Conservation (phyloP, 30 jellyfish, hydroid and myxozoan species). For the Aurelia sp. region DNA sequence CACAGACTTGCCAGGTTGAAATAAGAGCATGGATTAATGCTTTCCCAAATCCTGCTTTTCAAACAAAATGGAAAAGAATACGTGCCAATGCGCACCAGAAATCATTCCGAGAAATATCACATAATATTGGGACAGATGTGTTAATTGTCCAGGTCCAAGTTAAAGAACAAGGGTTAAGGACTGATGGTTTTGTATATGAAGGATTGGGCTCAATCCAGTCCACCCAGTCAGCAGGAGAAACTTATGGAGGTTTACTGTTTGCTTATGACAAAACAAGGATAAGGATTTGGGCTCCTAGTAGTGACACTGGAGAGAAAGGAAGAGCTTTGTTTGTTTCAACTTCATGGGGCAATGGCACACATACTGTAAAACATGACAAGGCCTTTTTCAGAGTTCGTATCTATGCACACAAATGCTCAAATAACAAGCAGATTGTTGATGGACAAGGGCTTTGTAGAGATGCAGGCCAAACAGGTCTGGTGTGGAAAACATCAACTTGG, state of each 20-base stretch:
- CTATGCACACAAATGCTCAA: constrained; percentile 76
- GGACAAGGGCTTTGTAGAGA: constrained; percentile 91
- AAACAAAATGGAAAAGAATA: constrained; percentile 78
- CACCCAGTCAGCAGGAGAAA: constrained; percentile 53
- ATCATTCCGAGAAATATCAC: constrained; percentile 81
- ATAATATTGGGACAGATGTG: constrained; percentile 53
- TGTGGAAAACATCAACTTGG: constrained; percentile 81
- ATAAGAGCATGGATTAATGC: constrained; percentile 93
- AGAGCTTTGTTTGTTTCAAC: constrained; percentile 72
- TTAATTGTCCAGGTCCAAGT: constrained; percentile 86
- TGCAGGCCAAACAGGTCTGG: constrained; percentile 66
- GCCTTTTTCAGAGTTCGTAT: constrained; percentile 77
- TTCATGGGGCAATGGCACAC: constrained; percentile 92
- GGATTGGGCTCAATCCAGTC: constrained; percentile 93
- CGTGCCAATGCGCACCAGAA: constrained; percentile 74
- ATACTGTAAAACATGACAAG: constrained; percentile 41
- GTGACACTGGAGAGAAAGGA: constrained; percentile 68
- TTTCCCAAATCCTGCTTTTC: constrained; percentile 89
- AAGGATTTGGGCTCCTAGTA: constrained; percentile 95
- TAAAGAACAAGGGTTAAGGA: constrained; percentile 8
- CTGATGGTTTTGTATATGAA: constrained; percentile 73
- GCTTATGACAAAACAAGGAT: constrained; percentile 83
- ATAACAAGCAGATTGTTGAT: constrained; percentile 64
- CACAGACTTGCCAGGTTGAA: constrained; percentile 81
- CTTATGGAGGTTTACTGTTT: constrained; percentile 88